Percentiles rank a stretch among this genome's conserved stretches.
Conservation (phyloP, 2,113 vertebrate genomes). For the Caranx ignobilis region DNA sequence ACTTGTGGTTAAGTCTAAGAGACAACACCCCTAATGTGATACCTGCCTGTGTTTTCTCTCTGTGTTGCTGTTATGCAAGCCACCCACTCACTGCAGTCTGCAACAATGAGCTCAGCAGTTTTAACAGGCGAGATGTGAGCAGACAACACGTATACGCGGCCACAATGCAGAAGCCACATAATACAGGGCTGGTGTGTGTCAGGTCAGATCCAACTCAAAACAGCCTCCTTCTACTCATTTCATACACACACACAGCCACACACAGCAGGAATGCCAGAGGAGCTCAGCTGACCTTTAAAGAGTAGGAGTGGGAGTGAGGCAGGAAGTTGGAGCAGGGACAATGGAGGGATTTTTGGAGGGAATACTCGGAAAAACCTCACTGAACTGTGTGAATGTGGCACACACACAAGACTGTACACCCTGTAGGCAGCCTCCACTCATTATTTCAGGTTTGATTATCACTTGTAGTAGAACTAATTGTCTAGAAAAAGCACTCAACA, state of each 20-base stretch:
- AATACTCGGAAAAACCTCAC: slow-evolving; percentile 21
- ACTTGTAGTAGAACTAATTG: too few species aligned
- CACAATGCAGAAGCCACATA: slow-evolving; percentile 14
- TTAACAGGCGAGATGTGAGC: slow-evolving; percentile 35
- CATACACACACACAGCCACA: background rate
- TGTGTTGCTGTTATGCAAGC: slow-evolving; percentile 33
- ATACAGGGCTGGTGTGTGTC: slow-evolving; percentile 35
- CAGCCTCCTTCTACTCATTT: background rate
- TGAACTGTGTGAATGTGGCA: background rate
- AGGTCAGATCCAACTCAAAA: slow-evolving; percentile 18
- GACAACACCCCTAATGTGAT: background rate
- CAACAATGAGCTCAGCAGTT: slow-evolving; percentile 56
- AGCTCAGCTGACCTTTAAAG: slow-evolving; percentile 56
- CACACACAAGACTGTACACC: background rate
- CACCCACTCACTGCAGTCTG: slow-evolving; percentile 58
- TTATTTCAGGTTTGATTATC: background rate
- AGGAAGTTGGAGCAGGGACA: slow-evolving; percentile 37
- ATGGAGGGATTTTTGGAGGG: slow-evolving; percentile 30
- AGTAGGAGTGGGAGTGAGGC: slow-evolving; percentile 14
- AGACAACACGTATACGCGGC: slow-evolving; percentile 12
- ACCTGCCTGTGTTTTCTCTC: slow-evolving; percentile 21
- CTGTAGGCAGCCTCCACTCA: background rate
- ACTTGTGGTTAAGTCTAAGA: background rate
- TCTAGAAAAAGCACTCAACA: background rate
- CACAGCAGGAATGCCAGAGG: slow-evolving; percentile 31